Conservation (phyloP, 2,113 vertebrate genomes). For the Bubo blakistoni region DNA sequence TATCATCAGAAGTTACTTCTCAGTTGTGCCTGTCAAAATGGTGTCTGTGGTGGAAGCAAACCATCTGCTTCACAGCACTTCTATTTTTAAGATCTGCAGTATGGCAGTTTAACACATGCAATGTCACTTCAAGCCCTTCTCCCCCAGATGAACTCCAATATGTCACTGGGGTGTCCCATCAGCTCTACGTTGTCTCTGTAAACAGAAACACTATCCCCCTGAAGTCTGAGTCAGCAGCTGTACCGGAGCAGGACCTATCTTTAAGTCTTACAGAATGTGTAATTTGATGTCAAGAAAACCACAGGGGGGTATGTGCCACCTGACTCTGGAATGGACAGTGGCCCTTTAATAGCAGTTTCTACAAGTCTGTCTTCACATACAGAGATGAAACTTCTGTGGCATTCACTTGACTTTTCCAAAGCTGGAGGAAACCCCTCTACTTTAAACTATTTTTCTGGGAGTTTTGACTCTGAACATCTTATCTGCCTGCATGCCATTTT, state of each 20-base stretch:
- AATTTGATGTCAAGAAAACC: conserved; percentile 29
- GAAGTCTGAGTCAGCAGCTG: conserved; percentile 69
- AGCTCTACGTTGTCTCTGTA: conserved; percentile 44
- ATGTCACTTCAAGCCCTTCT: conserved; percentile 15
- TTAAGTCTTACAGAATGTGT: conserved; percentile 42
- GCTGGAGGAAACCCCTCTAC: neutral
- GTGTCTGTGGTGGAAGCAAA: conserved; percentile 29
- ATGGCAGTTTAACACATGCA: conserved; percentile 24
- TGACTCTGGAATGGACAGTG: conserved; percentile 42
- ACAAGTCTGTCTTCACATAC: neutral
- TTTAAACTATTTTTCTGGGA: neutral
- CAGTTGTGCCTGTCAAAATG: conserved; percentile 52
- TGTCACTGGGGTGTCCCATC: conserved; percentile 52
- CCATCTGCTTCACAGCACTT: conserved; percentile 48
- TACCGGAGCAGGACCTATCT: conserved; percentile 16
- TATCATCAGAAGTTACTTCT: conserved; percentile 15
- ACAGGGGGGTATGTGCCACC: conserved; percentile 43
- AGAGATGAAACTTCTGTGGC: neutral
- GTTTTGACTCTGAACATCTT: neutral
- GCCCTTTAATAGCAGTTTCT: neutral
- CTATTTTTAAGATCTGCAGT: conserved; percentile 46
- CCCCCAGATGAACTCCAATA: conserved; percentile 39
- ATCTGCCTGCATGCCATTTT: neutral
- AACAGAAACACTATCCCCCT: conserved; percentile 55
- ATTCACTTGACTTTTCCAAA: neutral